Percentiles rank a stretch among this genome's conserved stretches.
Conservation (phyloP, 2,888 invertebrate species). For the Megalurothrips usitatus region DNA sequence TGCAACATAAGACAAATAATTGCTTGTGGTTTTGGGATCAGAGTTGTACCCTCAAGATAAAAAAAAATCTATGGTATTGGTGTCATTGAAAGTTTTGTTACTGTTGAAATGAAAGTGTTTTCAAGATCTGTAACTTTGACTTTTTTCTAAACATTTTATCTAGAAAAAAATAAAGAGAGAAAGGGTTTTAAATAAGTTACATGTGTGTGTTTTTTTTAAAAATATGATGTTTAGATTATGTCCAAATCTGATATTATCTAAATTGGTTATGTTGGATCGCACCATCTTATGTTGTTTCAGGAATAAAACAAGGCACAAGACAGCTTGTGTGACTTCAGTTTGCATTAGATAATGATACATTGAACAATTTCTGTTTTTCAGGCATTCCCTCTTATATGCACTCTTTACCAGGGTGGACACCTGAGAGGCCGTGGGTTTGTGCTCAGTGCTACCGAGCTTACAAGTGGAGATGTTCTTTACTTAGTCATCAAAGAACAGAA, state of each 20-base stretch:
- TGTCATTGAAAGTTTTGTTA: background rate
- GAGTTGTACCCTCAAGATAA: background rate
- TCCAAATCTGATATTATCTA: background rate
- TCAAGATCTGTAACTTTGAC: background rate
- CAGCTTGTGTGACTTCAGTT: too few species aligned
- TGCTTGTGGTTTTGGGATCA: conserved; percentile 24
- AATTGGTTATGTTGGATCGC: too few species aligned
- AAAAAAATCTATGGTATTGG: conserved; percentile 5
- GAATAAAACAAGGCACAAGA: too few species aligned
- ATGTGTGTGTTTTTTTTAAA: background rate
- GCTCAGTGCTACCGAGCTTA: background rate
- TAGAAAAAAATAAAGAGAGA: conserved; percentile 3
- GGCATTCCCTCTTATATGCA: background rate
- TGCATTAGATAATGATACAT: background rate
- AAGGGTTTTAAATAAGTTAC: background rate
- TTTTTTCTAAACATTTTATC: background rate
- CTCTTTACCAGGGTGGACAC: background rate
- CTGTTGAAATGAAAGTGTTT: background rate
- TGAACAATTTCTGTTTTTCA: background rate
- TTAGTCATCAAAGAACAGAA: conserved; percentile 45
- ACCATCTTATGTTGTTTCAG: too few species aligned
- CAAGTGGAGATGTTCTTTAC: background rate
- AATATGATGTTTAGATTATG: background rate
- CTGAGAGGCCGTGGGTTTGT: background rate
- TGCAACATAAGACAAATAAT: conserved; percentile 19